A percentile compares a stretch with the other conserved stretches of the same genome.
phyloP scores from a whole-genome alignment of 2,888 invertebrate species.

The Luffia ferchaultella region DNA sequence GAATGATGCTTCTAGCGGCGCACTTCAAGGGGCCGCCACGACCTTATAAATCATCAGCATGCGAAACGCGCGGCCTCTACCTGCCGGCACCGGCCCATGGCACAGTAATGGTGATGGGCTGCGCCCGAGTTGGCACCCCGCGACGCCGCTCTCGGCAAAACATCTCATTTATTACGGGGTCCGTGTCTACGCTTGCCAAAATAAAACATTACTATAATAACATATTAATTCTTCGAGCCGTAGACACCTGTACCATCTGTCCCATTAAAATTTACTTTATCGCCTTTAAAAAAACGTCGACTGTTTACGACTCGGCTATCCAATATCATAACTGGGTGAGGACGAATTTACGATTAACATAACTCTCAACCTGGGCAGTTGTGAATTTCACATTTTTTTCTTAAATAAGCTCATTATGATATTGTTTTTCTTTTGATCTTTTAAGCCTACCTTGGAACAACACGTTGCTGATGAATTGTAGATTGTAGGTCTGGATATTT shows the following conservation, averaged over 20 bases:
- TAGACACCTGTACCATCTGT: background rate
- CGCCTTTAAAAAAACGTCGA: background rate
- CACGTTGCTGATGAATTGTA: no score
- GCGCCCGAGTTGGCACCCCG: slow-evolving; percentile 16
- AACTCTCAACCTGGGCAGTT: no score
- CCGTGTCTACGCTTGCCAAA: slow-evolving; percentile 52
- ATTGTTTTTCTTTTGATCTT: no score
- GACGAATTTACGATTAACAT: no score
- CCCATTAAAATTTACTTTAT: background rate
- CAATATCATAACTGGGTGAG: no score
- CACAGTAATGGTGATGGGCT: slow-evolving; percentile 14
- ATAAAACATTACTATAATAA: slow-evolving; percentile 59
- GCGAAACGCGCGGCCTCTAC: background rate
- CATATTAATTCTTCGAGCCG: slow-evolving; percentile 32
- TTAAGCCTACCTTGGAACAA: no score
- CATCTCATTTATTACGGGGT: slow-evolving; percentile 18
- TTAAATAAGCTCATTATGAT: no score
- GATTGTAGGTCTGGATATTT: no score
- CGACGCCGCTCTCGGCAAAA: background rate
- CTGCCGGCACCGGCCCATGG: background rate
- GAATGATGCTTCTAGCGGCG: no score
- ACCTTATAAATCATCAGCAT: background rate
- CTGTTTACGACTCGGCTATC: background rate
- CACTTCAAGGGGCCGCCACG: background rate
- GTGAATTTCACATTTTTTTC: no score